Percentiles rank a stretch among this genome's conserved stretches.
These are phyloP conservation scores for Folsomia manolachei DNA, from an alignment of 2,888 invertebrate species.

Conservation along the genomic window DNA sequence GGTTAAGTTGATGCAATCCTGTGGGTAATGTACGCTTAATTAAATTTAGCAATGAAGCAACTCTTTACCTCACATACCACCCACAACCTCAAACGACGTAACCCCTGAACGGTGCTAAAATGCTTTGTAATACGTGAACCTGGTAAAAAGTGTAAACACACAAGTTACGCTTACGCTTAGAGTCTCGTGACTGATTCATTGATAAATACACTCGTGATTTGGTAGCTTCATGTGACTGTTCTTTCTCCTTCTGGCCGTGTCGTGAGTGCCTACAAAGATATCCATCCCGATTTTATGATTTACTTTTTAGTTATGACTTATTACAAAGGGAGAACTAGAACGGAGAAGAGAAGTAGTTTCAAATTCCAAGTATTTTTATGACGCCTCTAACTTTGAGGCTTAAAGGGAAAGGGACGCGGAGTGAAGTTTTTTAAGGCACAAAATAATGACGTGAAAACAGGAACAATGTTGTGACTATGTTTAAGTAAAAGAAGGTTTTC, in stretches of 20 bases:
- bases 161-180: not conserved
- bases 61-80: too few species aligned
- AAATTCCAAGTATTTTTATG: too few species aligned
- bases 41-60: too few species aligned
- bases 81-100: too few species aligned
- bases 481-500: not conserved
- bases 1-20: too few species aligned
- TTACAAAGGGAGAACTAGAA: too few species aligned
- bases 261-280: not conserved
- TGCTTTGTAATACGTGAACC: too few species aligned
- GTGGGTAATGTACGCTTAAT: too few species aligned
- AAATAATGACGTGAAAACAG: too few species aligned
- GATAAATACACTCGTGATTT: constrained; percentile 7
- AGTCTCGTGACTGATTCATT: constrained; percentile 8
- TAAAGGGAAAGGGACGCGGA: not conserved
- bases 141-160: not conserved
- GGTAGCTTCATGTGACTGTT: not conserved
- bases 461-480: not conserved
- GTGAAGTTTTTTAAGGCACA: not conserved
- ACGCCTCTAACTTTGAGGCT: not conserved
- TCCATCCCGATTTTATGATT: not conserved
- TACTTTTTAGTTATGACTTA: not conserved
- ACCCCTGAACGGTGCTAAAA: too few species aligned
- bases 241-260: not conserved
- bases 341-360: too few species aligned